Evolutionary conservation across 1,140 invertebrate genomes (phyloP).

Genomic region (Delia radicum): DNA sequence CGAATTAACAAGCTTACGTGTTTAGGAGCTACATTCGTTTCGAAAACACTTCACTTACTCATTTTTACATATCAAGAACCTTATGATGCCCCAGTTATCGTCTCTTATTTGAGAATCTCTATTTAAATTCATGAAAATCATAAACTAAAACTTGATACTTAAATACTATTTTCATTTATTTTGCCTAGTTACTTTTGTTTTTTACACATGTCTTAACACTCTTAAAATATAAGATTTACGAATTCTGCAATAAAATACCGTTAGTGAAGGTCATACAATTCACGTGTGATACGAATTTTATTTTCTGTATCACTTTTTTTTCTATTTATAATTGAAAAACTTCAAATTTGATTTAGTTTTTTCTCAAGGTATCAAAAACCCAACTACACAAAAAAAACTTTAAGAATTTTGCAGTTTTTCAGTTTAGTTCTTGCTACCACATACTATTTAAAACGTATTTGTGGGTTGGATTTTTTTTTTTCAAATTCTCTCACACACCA

Average conservation of each 20-base stretch:
- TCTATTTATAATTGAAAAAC: slow-evolving; percentile 1
- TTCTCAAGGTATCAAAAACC: not conserved
- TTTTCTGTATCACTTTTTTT: not conserved
- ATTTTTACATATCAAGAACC: no score
- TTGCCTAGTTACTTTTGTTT: no score
- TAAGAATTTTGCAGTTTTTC: not conserved
- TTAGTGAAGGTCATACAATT: slow-evolving; percentile 7
- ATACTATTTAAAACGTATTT: not conserved
- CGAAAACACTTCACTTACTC: no score
- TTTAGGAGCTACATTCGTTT: no score
- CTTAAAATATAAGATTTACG: not conserved
- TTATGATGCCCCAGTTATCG: no score
- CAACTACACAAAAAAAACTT: not conserved
- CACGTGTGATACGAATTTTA: slow-evolving; percentile 9
- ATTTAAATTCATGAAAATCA: no score
- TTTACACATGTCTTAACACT: no score
- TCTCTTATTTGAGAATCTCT: no score
- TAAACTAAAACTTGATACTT: no score
- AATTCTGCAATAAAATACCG: slow-evolving; percentile 11
- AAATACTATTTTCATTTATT: no score
- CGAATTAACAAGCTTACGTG: no score
- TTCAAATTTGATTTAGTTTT: not conserved
- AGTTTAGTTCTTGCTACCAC: not conserved
- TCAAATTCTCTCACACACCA: not conserved
- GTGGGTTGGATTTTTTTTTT: not conserved